Conservation (phyloP, 2,797 vertebrate species). For the Mus spretus region DNA sequence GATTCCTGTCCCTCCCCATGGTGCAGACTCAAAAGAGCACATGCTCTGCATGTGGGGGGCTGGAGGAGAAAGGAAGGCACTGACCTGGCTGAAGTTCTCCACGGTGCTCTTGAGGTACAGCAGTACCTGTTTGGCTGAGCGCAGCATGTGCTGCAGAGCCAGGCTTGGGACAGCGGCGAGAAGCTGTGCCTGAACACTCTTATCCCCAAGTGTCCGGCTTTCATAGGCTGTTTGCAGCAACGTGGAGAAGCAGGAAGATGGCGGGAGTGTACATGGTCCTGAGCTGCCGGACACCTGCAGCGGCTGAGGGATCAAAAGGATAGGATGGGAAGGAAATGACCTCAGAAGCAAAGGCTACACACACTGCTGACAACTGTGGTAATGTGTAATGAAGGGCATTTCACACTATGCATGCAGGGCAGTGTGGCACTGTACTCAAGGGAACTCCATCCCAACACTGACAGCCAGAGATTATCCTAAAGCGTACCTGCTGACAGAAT, state of each 20-base stretch:
- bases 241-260: slow-evolving; percentile 84
- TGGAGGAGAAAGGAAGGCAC: not conserved
- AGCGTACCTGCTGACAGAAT: rapidly evolving
- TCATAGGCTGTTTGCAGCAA: slow-evolving; percentile 90
- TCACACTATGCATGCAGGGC: rapidly evolving
- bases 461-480: rapidly evolving
- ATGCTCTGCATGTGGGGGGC: rapidly evolving
- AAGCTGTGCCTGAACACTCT: slow-evolving; percentile 84
- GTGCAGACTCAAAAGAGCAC: not conserved
- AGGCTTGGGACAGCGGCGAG: slow-evolving; percentile 86
- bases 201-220: slow-evolving; percentile 84
- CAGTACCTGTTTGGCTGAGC: slow-evolving; percentile 92
- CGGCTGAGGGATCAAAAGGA: not conserved
- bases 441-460: not conserved
- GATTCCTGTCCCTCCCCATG: rapidly evolving
- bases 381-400: rapidly evolving
- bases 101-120: slow-evolving; percentile 93
- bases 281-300: not conserved
- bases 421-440: rapidly evolving
- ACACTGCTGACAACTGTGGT: not conserved
- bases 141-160: slow-evolving; percentile 85
- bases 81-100: slow-evolving; percentile 92
- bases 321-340: not conserved
- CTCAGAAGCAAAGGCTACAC: rapidly evolving
- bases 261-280: rapidly evolving